Conservation (phyloP, 2,797 vertebrate genomes). For the Lacerta bilineata region DNA sequence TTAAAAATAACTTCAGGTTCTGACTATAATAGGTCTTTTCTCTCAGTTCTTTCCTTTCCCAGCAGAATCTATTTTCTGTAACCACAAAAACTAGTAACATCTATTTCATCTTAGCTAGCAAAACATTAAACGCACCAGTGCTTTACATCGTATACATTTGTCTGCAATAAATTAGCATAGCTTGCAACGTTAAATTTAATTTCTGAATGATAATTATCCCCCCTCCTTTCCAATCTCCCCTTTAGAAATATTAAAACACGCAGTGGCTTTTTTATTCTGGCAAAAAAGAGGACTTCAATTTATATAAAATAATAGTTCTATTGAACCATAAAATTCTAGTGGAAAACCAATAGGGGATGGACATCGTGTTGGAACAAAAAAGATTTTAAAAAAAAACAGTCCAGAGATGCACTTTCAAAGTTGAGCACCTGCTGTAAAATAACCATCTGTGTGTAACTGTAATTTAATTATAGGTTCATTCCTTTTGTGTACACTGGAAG, state of each 20-base stretch:
- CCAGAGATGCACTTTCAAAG: slow-evolving; percentile 76
- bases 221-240: slow-evolving; percentile 32
- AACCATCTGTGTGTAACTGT: slow-evolving; percentile 84
- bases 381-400: slow-evolving; percentile 49
- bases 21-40: not conserved
- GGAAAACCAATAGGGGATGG: slow-evolving; percentile 70
- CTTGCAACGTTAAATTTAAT: slow-evolving; percentile 35
- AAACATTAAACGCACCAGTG: not conserved
- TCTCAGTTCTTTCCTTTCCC: not conserved
- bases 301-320: slow-evolving; percentile 64
- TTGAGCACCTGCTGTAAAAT: slow-evolving; percentile 82
- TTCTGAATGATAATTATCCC: slow-evolving; percentile 37
- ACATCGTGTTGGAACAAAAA: slow-evolving; percentile 75
- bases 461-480: slow-evolving; percentile 85
- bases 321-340: slow-evolving; percentile 66
- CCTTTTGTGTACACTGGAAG: slow-evolving; percentile 77
- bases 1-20: not conserved
- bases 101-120: slow-evolving; percentile 45
- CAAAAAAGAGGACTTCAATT: not conserved
- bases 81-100: not conserved
- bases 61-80: slow-evolving; percentile 8
- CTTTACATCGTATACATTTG: slow-evolving; percentile 10
- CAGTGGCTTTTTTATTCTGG: slow-evolving; percentile 29
- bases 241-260: slow-evolving; percentile 41
- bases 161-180: slow-evolving; percentile 23